phyloP scores from a whole-genome alignment of 2,797 vertebrate species.

The Leptodactylus fallax region DNA sequence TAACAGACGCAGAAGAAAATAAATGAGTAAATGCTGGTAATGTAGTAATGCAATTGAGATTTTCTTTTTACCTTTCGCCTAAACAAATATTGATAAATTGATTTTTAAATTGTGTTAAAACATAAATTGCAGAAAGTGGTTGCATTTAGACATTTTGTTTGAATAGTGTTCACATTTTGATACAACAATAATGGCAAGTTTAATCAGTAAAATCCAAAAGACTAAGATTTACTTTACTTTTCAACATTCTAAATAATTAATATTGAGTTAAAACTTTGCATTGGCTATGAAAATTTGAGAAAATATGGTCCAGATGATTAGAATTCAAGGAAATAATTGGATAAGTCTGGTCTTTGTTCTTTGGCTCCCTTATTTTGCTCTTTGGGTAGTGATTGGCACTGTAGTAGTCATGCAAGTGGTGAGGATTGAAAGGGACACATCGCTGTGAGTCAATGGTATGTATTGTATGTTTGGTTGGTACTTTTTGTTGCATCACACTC shows the following conservation, averaged over 20 bases:
- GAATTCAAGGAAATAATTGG: no score
- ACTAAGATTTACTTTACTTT: background rate
- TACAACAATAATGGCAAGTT: background rate
- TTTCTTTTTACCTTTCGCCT: conserved; percentile 23
- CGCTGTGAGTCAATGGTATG: no score
- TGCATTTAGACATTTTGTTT: background rate
- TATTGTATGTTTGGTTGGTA: no score
- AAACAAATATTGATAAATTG: conserved; percentile 49
- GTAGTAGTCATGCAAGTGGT: no score
- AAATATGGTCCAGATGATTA: background rate
- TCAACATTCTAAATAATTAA: background rate
- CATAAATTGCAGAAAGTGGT: background rate
- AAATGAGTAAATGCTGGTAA: conserved; percentile 47
- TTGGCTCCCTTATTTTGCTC: no score
- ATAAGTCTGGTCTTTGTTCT: no score
- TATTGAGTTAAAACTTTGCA: background rate
- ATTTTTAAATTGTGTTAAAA: conserved; percentile 39
- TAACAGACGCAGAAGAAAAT: conserved; percentile 49
- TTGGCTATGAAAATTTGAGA: background rate
- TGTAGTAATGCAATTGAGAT: conserved; percentile 49
- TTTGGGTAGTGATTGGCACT: no score
- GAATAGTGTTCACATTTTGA: background rate
- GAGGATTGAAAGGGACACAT: no score
- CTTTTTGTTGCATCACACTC: no score
- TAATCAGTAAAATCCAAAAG: background rate